A percentile compares a stretch with the other conserved stretches of the same genome.
These are phyloP conservation scores for Phocides pigmalion DNA, from an alignment of 1,140 invertebrate genomes.

Conservation along the genomic window DNA sequence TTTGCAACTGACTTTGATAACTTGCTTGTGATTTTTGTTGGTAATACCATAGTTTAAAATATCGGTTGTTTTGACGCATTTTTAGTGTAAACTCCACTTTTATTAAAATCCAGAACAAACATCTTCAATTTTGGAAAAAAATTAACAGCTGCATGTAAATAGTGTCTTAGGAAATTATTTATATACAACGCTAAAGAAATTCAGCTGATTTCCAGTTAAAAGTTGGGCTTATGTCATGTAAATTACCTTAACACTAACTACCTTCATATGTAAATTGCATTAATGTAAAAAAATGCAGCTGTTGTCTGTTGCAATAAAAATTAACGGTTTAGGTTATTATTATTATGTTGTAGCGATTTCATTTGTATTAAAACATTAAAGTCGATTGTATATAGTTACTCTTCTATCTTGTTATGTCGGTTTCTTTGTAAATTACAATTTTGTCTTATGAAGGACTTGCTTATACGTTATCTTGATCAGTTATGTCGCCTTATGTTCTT, in stretches of 20 bases:
- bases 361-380: too few relatives aligned
- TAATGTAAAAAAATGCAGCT: too few relatives aligned
- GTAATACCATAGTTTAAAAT: neutral
- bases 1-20: neutral
- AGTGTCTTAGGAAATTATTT: too few relatives aligned
- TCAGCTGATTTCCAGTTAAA: too few relatives aligned
- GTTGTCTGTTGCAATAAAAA: too few relatives aligned
- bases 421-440: constrained; percentile 7
- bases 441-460: neutral
- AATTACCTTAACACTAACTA: neutral
- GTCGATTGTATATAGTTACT: constrained; percentile 15
- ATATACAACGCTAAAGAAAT: too few relatives aligned
- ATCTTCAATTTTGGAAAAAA: neutral
- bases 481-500: neutral
- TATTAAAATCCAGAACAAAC: neutral
- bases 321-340: too few relatives aligned
- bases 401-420: neutral
- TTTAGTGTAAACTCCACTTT: neutral
- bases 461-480: neutral
- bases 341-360: too few relatives aligned
- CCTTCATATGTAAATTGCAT: too few relatives aligned
- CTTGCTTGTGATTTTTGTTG: neutral
- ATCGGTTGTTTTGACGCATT: neutral
- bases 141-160: too few relatives aligned
- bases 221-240: too few relatives aligned